phyloP scores from a whole-genome alignment of 2,797 vertebrate species.

The Cheirogaleus major region DNA sequence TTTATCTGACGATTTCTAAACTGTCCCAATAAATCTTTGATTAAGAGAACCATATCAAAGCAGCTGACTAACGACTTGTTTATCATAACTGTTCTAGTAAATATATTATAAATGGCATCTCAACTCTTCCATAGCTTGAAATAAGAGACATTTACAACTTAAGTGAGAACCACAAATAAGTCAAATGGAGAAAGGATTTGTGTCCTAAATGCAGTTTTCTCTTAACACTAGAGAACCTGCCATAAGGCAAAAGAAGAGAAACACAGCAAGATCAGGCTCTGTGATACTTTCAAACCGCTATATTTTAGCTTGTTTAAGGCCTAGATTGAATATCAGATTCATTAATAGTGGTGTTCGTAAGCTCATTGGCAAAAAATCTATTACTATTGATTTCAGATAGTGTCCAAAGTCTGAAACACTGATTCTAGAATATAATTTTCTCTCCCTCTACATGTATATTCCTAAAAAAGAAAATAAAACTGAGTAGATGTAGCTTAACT shows the following conservation, averaged over 20 bases:
- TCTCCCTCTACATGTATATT: neutral
- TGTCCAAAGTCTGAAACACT: neutral
- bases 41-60: constrained; percentile 62
- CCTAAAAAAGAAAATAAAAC: neutral
- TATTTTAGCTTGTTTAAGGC: neutral
- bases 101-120: constrained; percentile 79
- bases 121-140: constrained; percentile 37
- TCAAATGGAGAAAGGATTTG: neutral
- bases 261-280: neutral
- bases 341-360: neutral
- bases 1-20: constrained; percentile 64
- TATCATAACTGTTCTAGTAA: constrained; percentile 66
- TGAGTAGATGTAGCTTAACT: neutral
- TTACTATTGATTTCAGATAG: neutral
- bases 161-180: constrained; percentile 68
- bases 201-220: constrained; percentile 14
- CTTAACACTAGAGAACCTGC: constrained; percentile 30
- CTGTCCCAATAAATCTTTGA: constrained; percentile 62
- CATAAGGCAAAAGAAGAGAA: neutral
- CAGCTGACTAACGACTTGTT: constrained; percentile 61
- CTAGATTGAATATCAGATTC: neutral
- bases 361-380: neutral
- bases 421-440: neutral
- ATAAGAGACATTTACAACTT: constrained; percentile 78
- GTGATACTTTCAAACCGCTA: neutral